These are phyloP conservation scores for Fissipunctia ypsillon DNA, from an alignment of 2,888 invertebrate genomes.

Conservation along the genomic window DNA sequence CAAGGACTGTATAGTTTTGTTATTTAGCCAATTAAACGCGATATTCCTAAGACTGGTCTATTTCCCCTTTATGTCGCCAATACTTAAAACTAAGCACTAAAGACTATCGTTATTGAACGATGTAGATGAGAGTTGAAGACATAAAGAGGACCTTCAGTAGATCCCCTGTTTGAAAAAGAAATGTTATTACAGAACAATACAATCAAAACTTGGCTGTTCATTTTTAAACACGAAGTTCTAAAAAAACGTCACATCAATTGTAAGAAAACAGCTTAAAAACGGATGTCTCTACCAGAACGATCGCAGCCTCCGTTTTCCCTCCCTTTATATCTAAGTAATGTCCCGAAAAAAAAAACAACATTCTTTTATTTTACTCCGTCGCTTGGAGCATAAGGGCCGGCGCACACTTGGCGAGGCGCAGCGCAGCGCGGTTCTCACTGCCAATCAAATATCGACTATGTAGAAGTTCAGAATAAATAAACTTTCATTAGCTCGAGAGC, in stretches of 20 bases:
- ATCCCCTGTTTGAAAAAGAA: background rate
- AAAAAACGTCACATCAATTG: constrained; percentile 35
- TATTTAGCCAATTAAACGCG: background rate
- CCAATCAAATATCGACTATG: no score
- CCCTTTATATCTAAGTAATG: constrained; percentile 37
- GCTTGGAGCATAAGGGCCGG: constrained; percentile 40
- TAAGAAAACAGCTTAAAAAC: constrained; percentile 39
- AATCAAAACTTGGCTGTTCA: constrained; percentile 27
- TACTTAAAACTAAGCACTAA: no score
- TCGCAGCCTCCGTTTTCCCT: constrained; percentile 19
- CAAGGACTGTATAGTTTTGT: constrained; percentile 28
- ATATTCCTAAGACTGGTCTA: background rate
- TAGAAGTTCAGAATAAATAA: no score
- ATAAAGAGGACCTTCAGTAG: background rate
- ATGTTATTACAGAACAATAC: constrained; percentile 23
- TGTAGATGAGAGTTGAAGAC: background rate
- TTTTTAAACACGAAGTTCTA: constrained; percentile 25
- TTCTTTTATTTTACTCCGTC: constrained; percentile 53
- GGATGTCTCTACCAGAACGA: constrained; percentile 27
- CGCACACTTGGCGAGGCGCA: no score
- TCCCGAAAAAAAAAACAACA: constrained; percentile 52
- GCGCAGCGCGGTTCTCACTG: no score
- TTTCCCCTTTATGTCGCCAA: background rate
- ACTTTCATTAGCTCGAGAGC: no score
- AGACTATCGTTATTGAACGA: no score